phyloP scores from a whole-genome alignment of 2,113 vertebrate species.

The Cyanistes caeruleus region DNA sequence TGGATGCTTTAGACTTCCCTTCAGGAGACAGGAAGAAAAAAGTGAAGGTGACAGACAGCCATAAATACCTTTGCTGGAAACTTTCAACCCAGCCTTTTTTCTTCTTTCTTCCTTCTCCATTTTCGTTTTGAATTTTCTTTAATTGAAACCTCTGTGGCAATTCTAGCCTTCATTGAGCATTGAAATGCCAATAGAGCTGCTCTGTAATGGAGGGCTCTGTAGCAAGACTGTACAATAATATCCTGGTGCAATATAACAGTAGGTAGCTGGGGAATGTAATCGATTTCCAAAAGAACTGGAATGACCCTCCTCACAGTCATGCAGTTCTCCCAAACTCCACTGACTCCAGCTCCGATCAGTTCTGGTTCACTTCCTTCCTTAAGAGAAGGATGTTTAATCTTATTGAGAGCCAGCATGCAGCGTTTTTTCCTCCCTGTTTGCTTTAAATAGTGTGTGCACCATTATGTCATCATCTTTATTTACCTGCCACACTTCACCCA shows the following conservation, averaged over 20 bases:
- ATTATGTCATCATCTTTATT: conserved; percentile 5
- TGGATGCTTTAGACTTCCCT: background rate
- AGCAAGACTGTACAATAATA: conserved; percentile 59
- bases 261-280: conserved; percentile 64
- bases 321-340: background rate
- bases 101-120: background rate
- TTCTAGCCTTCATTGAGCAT: conserved; percentile 51
- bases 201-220: conserved; percentile 46
- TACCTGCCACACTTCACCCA: background rate
- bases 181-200: conserved; percentile 56
- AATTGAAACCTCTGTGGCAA: conserved; percentile 54
- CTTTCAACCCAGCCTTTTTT: background rate
- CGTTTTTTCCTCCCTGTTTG: background rate
- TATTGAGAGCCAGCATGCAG: background rate
- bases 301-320: conserved; percentile 28
- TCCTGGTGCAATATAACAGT: conserved; percentile 61
- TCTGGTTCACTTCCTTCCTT: conserved; percentile 55
- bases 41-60: background rate
- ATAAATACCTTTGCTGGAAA: conserved; percentile 18
- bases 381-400: conserved; percentile 49
- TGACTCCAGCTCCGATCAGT: conserved; percentile 23
- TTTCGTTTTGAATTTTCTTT: conserved; percentile 54
- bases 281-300: conserved; percentile 63
- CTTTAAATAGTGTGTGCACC: background rate
- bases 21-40: background rate